phyloP scores from a whole-genome alignment of 2,888 invertebrate genomes.

The Lasioglossum vierecki region DNA sequence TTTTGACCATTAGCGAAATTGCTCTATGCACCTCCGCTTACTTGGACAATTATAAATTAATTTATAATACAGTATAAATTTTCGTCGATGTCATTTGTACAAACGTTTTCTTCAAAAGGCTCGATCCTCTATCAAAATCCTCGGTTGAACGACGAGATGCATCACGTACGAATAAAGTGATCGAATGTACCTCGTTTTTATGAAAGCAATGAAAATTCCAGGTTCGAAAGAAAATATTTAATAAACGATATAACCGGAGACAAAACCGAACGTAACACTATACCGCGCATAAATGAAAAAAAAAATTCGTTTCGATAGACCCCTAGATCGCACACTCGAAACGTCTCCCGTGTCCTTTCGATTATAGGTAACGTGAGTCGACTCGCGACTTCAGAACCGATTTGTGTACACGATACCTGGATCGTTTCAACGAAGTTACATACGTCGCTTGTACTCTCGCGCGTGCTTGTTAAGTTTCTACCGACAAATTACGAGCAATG shows the following conservation, averaged over 20 bases:
- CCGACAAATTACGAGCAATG: background rate
- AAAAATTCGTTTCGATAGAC: background rate
- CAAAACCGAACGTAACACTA: background rate
- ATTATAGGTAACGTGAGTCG: constrained; percentile 27
- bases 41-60: background rate
- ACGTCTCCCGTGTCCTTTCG: constrained; percentile 14
- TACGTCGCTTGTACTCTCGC: constrained; percentile 35
- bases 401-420: constrained; percentile 23
- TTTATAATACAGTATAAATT: background rate
- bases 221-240: background rate
- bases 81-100: no score
- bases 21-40: background rate
- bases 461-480: background rate
- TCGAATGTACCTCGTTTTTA: background rate
- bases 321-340: background rate
- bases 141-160: background rate
- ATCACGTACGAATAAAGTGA: background rate
- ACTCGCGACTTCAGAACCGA: constrained; percentile 13
- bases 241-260: background rate
- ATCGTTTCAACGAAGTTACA: constrained; percentile 43
- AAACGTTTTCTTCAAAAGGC: background rate
- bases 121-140: background rate
- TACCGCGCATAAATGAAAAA: background rate
- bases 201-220: background rate
- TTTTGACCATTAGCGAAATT: background rate